These are phyloP conservation scores for Emys orbicularis DNA, from an alignment of 2,797 vertebrate genomes.

Conservation along the genomic window DNA sequence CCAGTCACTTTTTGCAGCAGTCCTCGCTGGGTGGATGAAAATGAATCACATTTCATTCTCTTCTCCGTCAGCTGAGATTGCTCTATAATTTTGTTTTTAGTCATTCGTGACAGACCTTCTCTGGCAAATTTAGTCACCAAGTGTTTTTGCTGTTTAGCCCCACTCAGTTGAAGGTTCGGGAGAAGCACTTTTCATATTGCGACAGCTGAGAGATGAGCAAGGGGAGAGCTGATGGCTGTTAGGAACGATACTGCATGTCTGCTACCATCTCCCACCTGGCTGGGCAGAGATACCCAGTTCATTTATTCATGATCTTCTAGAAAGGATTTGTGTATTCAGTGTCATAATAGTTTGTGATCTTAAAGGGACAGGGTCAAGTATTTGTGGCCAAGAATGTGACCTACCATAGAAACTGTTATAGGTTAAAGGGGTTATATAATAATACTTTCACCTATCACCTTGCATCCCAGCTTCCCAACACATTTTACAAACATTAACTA, in stretches of 20 bases:
- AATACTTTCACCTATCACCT: constrained; percentile 33
- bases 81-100: constrained; percentile 83
- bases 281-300: constrained; percentile 66
- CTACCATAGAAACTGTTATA: constrained; percentile 65
- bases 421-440: constrained; percentile 55
- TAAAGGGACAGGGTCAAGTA: constrained; percentile 72
- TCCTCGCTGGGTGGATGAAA: constrained; percentile 73
- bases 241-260: too few species aligned
- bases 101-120: constrained; percentile 81
- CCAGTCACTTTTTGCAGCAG: constrained; percentile 38
- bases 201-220: constrained; percentile 73
- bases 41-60: constrained; percentile 81
- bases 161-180: constrained; percentile 62
- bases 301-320: constrained; percentile 74
- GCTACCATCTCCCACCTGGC: constrained; percentile 71
- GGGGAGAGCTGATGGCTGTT: constrained; percentile 74
- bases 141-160: constrained; percentile 76
- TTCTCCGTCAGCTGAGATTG: constrained; percentile 79
- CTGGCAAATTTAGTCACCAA: constrained; percentile 77
- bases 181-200: constrained; percentile 67
- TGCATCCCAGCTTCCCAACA: constrained; percentile 20
- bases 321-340: constrained; percentile 71
- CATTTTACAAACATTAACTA: background rate
- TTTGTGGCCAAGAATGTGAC: constrained; percentile 62
- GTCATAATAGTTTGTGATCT: constrained; percentile 72